These are phyloP conservation scores for Hormaphis cornu DNA, from an alignment of 1,140 invertebrate species.

Conservation along the genomic window DNA sequence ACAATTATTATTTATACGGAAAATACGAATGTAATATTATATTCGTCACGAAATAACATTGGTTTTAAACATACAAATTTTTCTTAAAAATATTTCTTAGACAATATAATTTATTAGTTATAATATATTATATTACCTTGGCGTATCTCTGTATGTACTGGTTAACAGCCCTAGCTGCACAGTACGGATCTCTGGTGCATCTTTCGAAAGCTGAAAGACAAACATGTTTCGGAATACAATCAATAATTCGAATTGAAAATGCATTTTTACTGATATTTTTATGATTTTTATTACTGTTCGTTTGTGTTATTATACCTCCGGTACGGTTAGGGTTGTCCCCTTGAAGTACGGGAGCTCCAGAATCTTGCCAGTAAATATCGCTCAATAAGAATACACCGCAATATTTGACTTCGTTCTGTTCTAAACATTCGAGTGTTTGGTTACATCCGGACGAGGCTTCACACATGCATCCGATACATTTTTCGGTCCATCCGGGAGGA, in stretches of 20 bases:
- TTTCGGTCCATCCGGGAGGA: constrained; percentile 37
- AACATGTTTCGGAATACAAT: not conserved
- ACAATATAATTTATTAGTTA: too few species aligned
- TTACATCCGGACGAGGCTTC: constrained; percentile 39
- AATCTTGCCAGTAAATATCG: constrained; percentile 38
- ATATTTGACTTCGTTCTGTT: constrained; percentile 33
- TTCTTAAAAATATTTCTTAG: too few species aligned
- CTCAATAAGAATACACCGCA: constrained; percentile 39
- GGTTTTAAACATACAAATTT: too few species aligned
- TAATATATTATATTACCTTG: constrained; percentile 46
- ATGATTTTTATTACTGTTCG: too few species aligned
- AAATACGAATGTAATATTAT: too few species aligned
- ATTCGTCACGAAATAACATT: too few species aligned
- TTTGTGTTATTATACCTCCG: constrained; percentile 38
- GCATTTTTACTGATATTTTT: too few species aligned
- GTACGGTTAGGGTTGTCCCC: constrained; percentile 34
- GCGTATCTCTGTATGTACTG: constrained; percentile 69
- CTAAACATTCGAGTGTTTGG: constrained; percentile 37
- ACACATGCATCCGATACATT: constrained; percentile 39
- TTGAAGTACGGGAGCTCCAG: constrained; percentile 36
- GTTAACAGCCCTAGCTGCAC: constrained; percentile 62
- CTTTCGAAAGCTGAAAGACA: constrained; percentile 37
- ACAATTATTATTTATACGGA: too few species aligned
- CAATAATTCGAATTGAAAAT: not conserved
- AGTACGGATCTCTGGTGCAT: constrained; percentile 63